Percentiles rank a stretch among this genome's conserved stretches.
Conservation (phyloP, 2,797 vertebrate species). For the Spea hammondii region DNA sequence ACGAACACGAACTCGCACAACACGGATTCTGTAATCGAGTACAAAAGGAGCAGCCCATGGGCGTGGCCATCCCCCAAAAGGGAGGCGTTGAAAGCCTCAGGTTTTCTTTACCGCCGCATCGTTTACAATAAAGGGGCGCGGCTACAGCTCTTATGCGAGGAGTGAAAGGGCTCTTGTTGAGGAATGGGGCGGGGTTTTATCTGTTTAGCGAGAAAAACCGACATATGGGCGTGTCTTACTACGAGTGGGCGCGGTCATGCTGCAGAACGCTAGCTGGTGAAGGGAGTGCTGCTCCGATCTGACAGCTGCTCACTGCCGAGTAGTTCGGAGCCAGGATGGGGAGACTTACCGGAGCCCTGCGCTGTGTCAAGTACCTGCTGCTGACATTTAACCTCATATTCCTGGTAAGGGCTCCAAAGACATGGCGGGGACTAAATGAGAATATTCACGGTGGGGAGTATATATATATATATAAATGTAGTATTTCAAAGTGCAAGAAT, state of each 20-base stretch:
- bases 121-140: not conserved
- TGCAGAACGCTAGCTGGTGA: not conserved
- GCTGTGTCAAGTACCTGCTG: slow-evolving; percentile 91
- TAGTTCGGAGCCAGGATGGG: slow-evolving; percentile 67
- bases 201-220: not conserved
- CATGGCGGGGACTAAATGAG: not conserved
- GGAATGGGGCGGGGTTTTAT: not conserved
- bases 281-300: not conserved
- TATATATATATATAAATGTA: too few relatives aligned
- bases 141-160: not conserved
- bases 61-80: too few relatives aligned
- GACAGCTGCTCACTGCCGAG: slow-evolving; percentile 28
- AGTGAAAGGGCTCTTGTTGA: too few relatives aligned
- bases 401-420: slow-evolving; percentile 79
- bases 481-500: not conserved
- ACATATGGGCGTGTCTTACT: not conserved
- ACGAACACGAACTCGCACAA: too few relatives aligned
- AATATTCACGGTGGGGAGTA: too few relatives aligned
- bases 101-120: too few relatives aligned
- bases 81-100: too few relatives aligned
- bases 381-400: slow-evolving; percentile 93
- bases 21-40: too few relatives aligned
- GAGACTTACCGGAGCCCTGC: slow-evolving; percentile 83
- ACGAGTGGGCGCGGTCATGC: not conserved
- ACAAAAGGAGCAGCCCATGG: too few relatives aligned